Evolutionary conservation across 2,888 invertebrate species (phyloP).

Genomic region (Nymphalis c-album): DNA sequence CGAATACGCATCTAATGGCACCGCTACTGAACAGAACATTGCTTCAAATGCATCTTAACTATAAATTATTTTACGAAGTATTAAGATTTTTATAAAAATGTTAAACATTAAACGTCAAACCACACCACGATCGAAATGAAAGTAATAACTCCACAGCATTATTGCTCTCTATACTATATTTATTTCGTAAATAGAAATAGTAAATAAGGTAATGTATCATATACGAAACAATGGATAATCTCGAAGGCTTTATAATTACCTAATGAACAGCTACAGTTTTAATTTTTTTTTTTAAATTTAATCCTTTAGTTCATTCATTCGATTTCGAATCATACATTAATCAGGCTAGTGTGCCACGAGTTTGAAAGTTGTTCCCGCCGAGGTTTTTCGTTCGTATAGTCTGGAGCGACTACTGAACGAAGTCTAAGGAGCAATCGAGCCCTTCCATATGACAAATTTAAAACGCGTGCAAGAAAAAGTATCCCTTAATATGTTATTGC

Average conservation of each 20-base stretch:
- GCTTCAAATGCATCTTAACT: constrained; percentile 37
- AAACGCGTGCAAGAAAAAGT: not conserved
- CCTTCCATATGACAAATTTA: constrained; percentile 9
- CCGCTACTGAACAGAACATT: constrained; percentile 58
- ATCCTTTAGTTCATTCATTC: constrained; percentile 58
- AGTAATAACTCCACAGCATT: constrained; percentile 56
- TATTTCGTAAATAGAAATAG: constrained; percentile 48
- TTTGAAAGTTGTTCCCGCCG: constrained; percentile 69
- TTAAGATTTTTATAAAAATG: constrained; percentile 33
- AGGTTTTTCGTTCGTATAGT: constrained; percentile 46
- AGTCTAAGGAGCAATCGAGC: not conserved
- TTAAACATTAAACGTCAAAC: constrained; percentile 45
- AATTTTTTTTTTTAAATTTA: constrained; percentile 54
- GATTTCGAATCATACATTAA: constrained; percentile 61
- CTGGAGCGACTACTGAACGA: constrained; percentile 16
- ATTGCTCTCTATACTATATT: constrained; percentile 60
- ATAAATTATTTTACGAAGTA: constrained; percentile 33
- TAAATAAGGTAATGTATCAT: constrained; percentile 43
- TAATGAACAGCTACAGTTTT: constrained; percentile 63
- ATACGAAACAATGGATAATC: constrained; percentile 56
- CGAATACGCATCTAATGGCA: constrained; percentile 57
- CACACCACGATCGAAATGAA: constrained; percentile 51
- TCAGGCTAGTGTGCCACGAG: constrained; percentile 59
- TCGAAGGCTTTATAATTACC: constrained; percentile 59
- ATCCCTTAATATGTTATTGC: too few relatives aligned